Evolutionary conservation across 2,888 invertebrate species (phyloP).

Genomic region (Podabrus alpinus): DNA sequence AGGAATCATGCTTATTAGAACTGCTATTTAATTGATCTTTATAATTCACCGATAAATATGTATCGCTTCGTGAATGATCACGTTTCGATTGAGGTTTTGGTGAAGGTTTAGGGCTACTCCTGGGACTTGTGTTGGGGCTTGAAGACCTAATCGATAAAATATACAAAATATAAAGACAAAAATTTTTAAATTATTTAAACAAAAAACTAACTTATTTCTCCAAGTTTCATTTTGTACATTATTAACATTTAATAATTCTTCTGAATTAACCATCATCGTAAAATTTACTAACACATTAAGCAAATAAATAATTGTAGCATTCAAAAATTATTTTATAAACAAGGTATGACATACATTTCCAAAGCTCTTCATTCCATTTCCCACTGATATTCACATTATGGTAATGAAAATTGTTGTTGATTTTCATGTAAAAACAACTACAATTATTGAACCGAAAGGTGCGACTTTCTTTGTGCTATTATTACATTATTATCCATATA

Average conservation of each 20-base stretch:
- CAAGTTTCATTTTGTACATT: constrained; percentile 15
- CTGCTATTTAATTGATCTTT: constrained; percentile 17
- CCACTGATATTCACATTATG: not conserved
- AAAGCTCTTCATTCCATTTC: not conserved
- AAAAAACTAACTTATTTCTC: constrained; percentile 21
- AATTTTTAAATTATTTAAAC: not conserved
- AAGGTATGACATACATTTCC: not conserved
- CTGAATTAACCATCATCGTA: constrained; percentile 19
- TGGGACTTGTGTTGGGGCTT: constrained; percentile 55
- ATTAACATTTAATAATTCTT: constrained; percentile 14
- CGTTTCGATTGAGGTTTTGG: constrained; percentile 54
- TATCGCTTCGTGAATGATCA: constrained; percentile 49
- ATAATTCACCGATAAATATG: constrained; percentile 30
- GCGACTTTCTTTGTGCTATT: not conserved
- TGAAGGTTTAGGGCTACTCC: constrained; percentile 59
- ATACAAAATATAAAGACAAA: not conserved
- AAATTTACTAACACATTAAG: not conserved
- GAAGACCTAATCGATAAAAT: constrained; percentile 39
- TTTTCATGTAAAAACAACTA: not conserved
- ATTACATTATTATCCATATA: not conserved
- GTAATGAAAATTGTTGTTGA: not conserved
- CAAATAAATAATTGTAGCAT: not conserved
- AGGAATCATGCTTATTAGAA: constrained; percentile 24
- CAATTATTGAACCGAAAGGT: not conserved
- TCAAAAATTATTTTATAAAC: not conserved